These are phyloP conservation scores for Hipparchia semele DNA, from an alignment of 2,888 invertebrate genomes.

Conservation along the genomic window DNA sequence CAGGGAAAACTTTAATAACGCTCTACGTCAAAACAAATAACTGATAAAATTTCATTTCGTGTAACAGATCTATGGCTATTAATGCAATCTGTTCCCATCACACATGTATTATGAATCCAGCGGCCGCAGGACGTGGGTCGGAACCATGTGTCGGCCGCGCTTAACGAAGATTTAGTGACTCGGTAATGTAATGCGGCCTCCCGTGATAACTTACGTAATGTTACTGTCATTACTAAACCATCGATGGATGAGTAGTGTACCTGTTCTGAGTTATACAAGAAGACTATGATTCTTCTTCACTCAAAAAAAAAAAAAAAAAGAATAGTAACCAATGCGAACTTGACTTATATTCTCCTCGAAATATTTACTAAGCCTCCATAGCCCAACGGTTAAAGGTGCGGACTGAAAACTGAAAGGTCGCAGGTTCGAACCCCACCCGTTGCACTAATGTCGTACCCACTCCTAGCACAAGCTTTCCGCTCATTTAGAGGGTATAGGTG, in stretches of 20 bases:
- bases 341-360: too few species aligned
- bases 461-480: too few species aligned
- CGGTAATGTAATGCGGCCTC: constrained; percentile 43
- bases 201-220: constrained; percentile 26
- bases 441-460: too few species aligned
- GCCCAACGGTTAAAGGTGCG: too few species aligned
- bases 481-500: too few species aligned
- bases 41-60: constrained; percentile 23
- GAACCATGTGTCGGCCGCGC: constrained; percentile 55
- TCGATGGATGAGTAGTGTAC: neutral
- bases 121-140: constrained; percentile 37
- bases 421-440: too few species aligned
- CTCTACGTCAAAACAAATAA: constrained; percentile 17
- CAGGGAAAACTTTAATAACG: constrained; percentile 4
- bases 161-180: constrained; percentile 71
- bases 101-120: constrained; percentile 32
- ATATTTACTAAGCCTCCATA: too few species aligned
- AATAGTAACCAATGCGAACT: too few species aligned
- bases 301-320: too few species aligned
- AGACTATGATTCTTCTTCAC: too few species aligned
- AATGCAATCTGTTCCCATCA: constrained; percentile 36
- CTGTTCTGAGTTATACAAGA: too few species aligned
- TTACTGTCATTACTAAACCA: constrained; percentile 3
- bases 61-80: constrained; percentile 25
- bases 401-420: too few species aligned